Base-by-base conservation (phyloP, 2,113 vertebrate species). In the Ammodytes dubius region DNA sequence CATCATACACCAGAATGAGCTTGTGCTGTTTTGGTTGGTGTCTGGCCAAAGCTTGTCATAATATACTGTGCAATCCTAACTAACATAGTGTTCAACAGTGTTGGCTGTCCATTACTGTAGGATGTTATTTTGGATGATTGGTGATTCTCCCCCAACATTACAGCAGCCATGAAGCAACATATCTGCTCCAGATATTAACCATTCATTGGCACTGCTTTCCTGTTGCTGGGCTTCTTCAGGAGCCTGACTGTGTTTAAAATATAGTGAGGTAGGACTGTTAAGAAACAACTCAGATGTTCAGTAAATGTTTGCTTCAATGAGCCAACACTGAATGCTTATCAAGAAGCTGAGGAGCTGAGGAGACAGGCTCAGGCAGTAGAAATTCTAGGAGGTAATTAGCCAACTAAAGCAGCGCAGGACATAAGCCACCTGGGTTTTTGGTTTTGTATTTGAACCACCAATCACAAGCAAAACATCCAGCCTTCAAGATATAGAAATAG, bases 11-110 rank as follows among this genome's bases (percentile, higher is more conserved):
- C 66, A 60, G 7, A 64, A 75, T 17, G 56, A 77, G 46, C 11
- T 73, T 15, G 7, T 11, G 54, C 39, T 81, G 61, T 74, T 84
- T 81, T 65, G 12, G 46, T 70, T 75, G 47, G 81, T 66, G 39
- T 10, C 40, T n/a, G 9, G 63, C 89, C 78, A 87, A 76, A 50
- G 39, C 37, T 56, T 61, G 17, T 47, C 4, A 7, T 37, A 68
- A 60, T 74, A 70, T 42, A 42, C 37, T 58, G 9, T 42, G 56
- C 3, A 56, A 42, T 45, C 39, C 42, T 6, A 7, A 19, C 27
- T 11, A 80, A 52, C 27, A n/a, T 0, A 27, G 70, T 39, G 13
- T 72, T 68, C 12, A 61, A 58, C 49, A 64, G 15, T 19, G 61
- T 59, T 35, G 13, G 53, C 39, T 69, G 17, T 15, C 37, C 65